A percentile compares a stretch with the other conserved stretches of the same genome.
Conservation (phyloP, 2,888 invertebrate genomes). For the Carpatolechia fugitivella region DNA sequence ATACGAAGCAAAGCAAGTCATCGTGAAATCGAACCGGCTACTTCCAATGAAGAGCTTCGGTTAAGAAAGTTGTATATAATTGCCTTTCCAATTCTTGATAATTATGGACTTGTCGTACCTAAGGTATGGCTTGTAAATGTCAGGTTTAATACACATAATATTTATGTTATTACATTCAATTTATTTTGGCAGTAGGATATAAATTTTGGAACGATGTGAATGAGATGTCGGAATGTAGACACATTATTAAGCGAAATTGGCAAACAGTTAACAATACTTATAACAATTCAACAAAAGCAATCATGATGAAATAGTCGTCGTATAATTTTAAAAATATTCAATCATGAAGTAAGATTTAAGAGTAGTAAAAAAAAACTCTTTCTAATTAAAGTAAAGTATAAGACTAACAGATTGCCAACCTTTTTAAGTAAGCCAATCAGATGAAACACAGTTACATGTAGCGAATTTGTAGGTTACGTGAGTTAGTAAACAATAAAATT, state of each 20-base stretch:
- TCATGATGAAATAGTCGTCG: too few relatives aligned
- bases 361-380: too few relatives aligned
- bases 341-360: too few relatives aligned
- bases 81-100: constrained; percentile 48
- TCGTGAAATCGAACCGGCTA: constrained; percentile 64
- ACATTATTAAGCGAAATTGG: background rate
- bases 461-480: too few relatives aligned
- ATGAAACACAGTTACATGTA: too few relatives aligned
- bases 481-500: too few relatives aligned
- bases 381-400: too few relatives aligned
- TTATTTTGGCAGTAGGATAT: background rate
- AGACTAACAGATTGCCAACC: too few relatives aligned
- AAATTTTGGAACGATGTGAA: background rate
- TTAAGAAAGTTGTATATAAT: constrained; percentile 47
- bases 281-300: too few relatives aligned
- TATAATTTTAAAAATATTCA: too few relatives aligned
- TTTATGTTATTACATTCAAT: constrained; percentile 9
- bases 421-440: too few relatives aligned
- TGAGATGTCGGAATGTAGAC: background rate
- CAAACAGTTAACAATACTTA: background rate
- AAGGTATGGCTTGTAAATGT: constrained; percentile 1
- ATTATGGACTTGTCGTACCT: constrained; percentile 32
- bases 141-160: constrained; percentile 8
- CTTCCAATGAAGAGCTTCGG: constrained; percentile 40
- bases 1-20: constrained; percentile 50